Evolutionary conservation across 2,797 vertebrate species (phyloP).

Genomic region (Hypotaenidia okinawae): DNA sequence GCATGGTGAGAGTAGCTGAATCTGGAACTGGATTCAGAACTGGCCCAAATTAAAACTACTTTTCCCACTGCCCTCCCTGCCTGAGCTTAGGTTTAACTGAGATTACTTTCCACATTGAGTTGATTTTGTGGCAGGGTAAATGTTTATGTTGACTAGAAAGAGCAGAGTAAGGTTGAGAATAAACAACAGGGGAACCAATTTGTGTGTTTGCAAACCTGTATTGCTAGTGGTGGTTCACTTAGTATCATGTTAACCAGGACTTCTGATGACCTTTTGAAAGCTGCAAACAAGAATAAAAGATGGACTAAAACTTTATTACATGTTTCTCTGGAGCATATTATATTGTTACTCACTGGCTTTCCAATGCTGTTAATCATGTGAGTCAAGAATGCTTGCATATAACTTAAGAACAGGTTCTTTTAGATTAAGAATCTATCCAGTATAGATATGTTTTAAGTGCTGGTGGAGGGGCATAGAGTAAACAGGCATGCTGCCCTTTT

Average conservation of each 20-base stretch:
- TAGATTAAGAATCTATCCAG: background rate
- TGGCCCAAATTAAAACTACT: background rate
- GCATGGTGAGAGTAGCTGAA: background rate
- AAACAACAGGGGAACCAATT: background rate
- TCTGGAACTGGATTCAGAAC: background rate
- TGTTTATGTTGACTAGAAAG: conserved; percentile 10
- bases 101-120: background rate
- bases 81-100: background rate
- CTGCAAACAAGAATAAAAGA: background rate
- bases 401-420: background rate
- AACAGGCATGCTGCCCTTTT: background rate
- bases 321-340: background rate
- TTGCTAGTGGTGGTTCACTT: background rate
- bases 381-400: background rate
- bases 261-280: background rate
- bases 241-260: background rate
- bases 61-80: background rate
- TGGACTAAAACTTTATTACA: background rate
- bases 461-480: background rate
- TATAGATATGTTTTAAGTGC: background rate
- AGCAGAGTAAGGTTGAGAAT: background rate
- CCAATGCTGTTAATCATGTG: background rate
- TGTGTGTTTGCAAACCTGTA: background rate
- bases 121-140: background rate
- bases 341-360: background rate